Conservation (phyloP, 2,113 vertebrate species). For the Ellobius talpinus region DNA sequence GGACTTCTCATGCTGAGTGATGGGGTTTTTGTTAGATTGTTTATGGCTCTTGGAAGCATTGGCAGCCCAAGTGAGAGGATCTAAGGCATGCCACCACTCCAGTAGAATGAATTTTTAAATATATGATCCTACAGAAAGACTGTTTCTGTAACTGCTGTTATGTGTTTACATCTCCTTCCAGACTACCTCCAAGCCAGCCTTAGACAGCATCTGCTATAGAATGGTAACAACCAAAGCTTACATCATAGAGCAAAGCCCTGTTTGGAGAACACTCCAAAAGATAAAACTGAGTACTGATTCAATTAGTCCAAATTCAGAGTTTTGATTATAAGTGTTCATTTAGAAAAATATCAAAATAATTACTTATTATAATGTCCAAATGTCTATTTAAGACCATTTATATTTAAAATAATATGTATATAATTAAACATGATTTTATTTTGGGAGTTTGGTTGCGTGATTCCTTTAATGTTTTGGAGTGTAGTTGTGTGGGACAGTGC, state of each 20-base stretch:
- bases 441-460: constrained; percentile 28
- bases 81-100: not conserved
- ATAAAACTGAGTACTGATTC: constrained; percentile 77
- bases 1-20: not conserved
- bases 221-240: constrained; percentile 90
- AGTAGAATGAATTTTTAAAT: not conserved
- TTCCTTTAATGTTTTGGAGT: constrained; percentile 51
- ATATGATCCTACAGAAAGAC: not conserved
- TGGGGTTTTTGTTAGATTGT: not conserved
- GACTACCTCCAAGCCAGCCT: constrained; percentile 91
- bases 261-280: constrained; percentile 92
- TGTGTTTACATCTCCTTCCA: constrained; percentile 82
- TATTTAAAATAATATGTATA: constrained; percentile 44
- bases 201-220: constrained; percentile 87
- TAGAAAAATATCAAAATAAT: not conserved
- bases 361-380: constrained; percentile 43
- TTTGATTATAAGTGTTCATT: not conserved
- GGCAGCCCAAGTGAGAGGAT: not conserved
- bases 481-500: not conserved
- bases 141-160: constrained; percentile 53
- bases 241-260: constrained; percentile 90
- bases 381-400: constrained; percentile 27
- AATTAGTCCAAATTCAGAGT: constrained; percentile 58
- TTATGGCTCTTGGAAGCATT: not conserved
- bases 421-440: constrained; percentile 60